Evolutionary conservation across 2,888 invertebrate genomes (phyloP), one percentile per base, ranked within the genome.

Genomic region (Caenorhabditis virilis): DNA sequence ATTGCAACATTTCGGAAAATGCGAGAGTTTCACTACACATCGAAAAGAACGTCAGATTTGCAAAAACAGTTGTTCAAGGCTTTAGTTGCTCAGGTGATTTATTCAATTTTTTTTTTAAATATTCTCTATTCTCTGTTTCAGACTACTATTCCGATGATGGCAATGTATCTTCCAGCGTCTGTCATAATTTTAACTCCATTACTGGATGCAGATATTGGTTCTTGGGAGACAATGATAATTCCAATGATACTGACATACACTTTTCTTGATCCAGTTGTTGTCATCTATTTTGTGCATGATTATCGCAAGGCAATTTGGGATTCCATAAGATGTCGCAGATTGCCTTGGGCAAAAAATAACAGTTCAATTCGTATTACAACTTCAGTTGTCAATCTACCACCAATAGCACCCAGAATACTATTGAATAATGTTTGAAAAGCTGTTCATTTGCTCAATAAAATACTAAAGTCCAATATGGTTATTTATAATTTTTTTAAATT

Each of bases 291-390:
- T 26, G 54, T 60, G 2, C 18, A 38, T 20, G 60, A 60, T 11
- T 60, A 54, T 50, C 54, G 54, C 16, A 60, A 49, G 22, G 46
- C 52, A n/a, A n/a, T n/a, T n/a, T n/a, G n/a, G n/a, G n/a, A n/a
- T n/a, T n/a, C n/a, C n/a, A n/a, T n/a, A n/a, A n/a, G n/a, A n/a
- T n/a, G n/a, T n/a, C n/a, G n/a, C n/a, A n/a, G n/a, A n/a, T n/a
- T n/a, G n/a, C n/a, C n/a, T n/a, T n/a, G n/a, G n/a, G n/a, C n/a
- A n/a, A n/a, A n/a, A n/a, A n/a, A n/a, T n/a, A n/a, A n/a, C n/a
- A n/a, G n/a, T n/a, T n/a, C n/a, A n/a, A n/a, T n/a, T n/a, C n/a
- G n/a, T n/a, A n/a, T n/a, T n/a, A n/a, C n/a, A n/a, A n/a, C n/a
- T n/a, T n/a, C n/a, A n/a, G n/a, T n/a, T n/a, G n/a, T n/a, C n/a